A percentile compares a stretch with the other conserved stretches of the same genome.
phyloP scores from a whole-genome alignment of 1,140 invertebrate genomes.

The Sycophila sp. region DNA sequence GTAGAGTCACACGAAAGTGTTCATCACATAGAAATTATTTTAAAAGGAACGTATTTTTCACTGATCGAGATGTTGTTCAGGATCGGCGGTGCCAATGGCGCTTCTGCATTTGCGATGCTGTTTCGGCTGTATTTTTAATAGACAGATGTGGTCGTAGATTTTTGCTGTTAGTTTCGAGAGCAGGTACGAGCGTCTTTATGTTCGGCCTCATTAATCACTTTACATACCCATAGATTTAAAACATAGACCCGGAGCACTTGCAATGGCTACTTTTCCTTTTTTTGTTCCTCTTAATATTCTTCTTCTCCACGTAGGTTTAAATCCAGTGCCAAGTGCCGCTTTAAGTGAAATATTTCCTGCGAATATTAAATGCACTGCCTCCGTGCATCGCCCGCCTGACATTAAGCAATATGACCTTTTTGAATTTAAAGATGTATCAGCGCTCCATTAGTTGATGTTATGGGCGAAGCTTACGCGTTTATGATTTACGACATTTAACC shows the following conservation, averaged over 20 bases:
- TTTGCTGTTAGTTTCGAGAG: conserved; percentile 70
- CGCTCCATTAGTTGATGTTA: too few species aligned
- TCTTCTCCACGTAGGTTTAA: conserved; percentile 69
- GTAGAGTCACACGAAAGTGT: conserved; percentile 78
- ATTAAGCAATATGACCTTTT: conserved; percentile 76
- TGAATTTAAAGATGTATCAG: conserved; percentile 78
- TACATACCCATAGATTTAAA: conserved; percentile 66
- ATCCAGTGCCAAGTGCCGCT: conserved; percentile 76
- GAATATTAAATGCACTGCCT: conserved; percentile 73
- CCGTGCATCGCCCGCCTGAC: conserved; percentile 75
- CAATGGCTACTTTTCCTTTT: conserved; percentile 42
- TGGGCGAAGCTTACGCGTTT: too few species aligned
- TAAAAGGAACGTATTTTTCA: conserved; percentile 67
- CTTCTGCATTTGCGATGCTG: conserved; percentile 67
- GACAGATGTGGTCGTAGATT: conserved; percentile 77
- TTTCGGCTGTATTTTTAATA: conserved; percentile 73
- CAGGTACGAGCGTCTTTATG: conserved; percentile 66
- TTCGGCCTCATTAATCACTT: conserved; percentile 71
- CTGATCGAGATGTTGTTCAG: conserved; percentile 61
- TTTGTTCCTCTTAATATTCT: conserved; percentile 30
- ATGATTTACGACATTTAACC: too few species aligned
- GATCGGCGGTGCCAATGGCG: conserved; percentile 73
- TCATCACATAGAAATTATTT: conserved; percentile 79
- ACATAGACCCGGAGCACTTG: conserved; percentile 52
- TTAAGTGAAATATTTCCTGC: conserved; percentile 78